These are phyloP conservation scores for Heloderma charlesbogerti DNA, from an alignment of 2,113 vertebrate species.

Conservation along the genomic window DNA sequence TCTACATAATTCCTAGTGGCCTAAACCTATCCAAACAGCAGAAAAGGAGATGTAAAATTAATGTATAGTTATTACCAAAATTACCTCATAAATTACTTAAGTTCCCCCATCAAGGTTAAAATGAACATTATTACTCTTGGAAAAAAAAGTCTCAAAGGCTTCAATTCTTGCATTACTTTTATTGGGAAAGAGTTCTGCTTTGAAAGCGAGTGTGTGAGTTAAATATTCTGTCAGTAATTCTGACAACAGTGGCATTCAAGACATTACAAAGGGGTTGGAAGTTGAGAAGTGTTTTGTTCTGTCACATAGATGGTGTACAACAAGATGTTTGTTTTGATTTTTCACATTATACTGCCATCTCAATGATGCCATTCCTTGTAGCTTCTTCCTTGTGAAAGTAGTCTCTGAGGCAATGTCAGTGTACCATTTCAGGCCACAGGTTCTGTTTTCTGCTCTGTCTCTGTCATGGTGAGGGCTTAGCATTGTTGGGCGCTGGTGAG, in stretches of 20 bases:
- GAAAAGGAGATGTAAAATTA: constrained; percentile 68
- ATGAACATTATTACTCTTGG: constrained; percentile 57
- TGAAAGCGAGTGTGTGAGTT: fast-evolving
- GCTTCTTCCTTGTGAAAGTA: background rate
- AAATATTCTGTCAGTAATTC: background rate
- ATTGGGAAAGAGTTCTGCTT: constrained; percentile 12
- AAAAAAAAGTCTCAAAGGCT: constrained; percentile 39
- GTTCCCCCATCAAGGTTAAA: constrained; percentile 50
- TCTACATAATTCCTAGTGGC: constrained; percentile 66
- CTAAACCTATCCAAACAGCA: constrained; percentile 59
- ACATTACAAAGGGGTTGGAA: background rate
- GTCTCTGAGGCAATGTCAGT: background rate
- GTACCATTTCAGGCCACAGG: too few relatives aligned
- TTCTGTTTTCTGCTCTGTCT: too few relatives aligned
- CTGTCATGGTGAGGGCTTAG: too few relatives aligned
- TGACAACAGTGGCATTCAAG: background rate
- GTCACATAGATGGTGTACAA: background rate
- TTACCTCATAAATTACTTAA: constrained; percentile 70
- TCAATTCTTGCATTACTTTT: constrained; percentile 23
- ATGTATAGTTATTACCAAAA: constrained; percentile 73
- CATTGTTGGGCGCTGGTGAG: too few relatives aligned
- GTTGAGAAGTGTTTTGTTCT: background rate
- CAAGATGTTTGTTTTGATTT: background rate
- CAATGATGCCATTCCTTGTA: background rate
- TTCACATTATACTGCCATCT: background rate